Percentiles rank a stretch among this genome's conserved stretches.
Evolutionary conservation across 1,140 invertebrate species (phyloP).

Genomic region (Ostrea edulis): DNA sequence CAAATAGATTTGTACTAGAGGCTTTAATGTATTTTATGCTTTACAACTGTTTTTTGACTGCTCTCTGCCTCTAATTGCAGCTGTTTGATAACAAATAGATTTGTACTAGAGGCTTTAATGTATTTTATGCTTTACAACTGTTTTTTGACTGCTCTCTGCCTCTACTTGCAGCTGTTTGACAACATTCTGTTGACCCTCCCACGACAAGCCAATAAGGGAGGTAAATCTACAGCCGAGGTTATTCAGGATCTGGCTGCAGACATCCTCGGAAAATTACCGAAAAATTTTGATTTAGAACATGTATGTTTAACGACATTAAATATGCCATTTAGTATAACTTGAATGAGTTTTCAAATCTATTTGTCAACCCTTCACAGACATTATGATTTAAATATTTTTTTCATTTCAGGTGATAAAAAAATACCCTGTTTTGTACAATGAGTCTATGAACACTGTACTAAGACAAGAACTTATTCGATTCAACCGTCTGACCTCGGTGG

Average conservation of each 20-base stretch:
- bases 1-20: too few species aligned
- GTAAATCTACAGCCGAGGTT: constrained; percentile 75
- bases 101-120: too few species aligned
- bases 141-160: too few species aligned
- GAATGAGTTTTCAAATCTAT: too few species aligned
- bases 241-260: constrained; percentile 77
- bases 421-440: constrained; percentile 78
- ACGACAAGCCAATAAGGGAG: constrained; percentile 81
- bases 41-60: too few species aligned
- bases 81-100: constrained; percentile 87
- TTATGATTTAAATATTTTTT: not conserved
- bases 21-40: too few species aligned
- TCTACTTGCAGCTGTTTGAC: constrained; percentile 84
- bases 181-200: constrained; percentile 88
- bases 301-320: constrained; percentile 60
- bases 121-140: too few species aligned
- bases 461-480: constrained; percentile 79
- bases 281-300: constrained; percentile 76
- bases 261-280: constrained; percentile 78
- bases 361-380: not conserved
- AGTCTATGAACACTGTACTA: constrained; percentile 80
- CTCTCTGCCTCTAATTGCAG: constrained; percentile 77
- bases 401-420: constrained; percentile 76
- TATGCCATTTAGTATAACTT: too few species aligned
- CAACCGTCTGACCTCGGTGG: constrained; percentile 75